These are phyloP conservation scores for Chinchilla lanigera DNA, from an alignment of 2,113 vertebrate genomes.

Conservation along the genomic window DNA sequence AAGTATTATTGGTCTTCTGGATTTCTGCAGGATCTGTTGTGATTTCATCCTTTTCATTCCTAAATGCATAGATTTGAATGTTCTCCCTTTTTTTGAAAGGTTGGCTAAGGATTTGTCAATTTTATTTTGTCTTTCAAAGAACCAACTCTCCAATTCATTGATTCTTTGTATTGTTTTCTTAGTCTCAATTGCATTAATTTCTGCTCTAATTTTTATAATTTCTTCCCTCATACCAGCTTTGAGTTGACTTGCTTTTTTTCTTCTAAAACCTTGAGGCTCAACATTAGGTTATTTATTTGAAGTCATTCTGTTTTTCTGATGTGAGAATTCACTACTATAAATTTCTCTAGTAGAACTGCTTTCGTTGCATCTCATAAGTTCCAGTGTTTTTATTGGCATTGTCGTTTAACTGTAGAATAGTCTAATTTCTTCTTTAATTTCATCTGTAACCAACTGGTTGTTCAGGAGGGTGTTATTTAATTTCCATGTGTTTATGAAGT, in stretches of 20 bases:
- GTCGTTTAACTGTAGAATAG: background rate
- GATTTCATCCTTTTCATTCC: background rate
- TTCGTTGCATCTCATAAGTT: background rate
- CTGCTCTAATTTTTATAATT: background rate
- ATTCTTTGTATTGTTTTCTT: background rate
- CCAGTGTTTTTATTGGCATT: background rate
- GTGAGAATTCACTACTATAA: background rate
- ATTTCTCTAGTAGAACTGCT: background rate
- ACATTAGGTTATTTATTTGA: background rate
- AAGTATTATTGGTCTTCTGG: background rate
- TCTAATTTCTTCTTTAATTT: background rate
- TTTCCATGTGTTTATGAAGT: background rate
- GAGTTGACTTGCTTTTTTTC: background rate
- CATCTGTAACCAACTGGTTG: background rate
- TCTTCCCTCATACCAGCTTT: background rate
- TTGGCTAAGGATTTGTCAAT: background rate
- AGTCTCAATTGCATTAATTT: background rate
- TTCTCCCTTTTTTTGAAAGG: background rate
- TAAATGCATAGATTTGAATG: background rate
- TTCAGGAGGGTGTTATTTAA: background rate
- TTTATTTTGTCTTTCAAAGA: background rate
- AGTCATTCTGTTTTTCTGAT: background rate
- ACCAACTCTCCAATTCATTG: background rate
- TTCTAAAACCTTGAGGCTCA: background rate
- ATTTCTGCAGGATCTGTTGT: background rate